Conservation (phyloP, 2,797 vertebrate genomes). For the Enteromius fasciolatus region DNA sequence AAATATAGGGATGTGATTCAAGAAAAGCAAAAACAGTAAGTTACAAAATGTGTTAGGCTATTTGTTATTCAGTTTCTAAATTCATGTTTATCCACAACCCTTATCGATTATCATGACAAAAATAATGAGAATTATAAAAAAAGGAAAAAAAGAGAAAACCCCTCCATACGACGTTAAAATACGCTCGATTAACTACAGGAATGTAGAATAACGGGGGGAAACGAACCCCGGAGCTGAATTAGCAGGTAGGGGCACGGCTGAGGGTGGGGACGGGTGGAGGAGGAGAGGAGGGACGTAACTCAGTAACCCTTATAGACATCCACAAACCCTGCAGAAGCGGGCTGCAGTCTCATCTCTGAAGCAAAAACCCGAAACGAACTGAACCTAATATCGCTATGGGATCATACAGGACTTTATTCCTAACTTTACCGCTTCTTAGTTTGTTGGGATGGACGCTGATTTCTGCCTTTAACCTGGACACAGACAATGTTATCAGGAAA, state of each 20-base stretch:
- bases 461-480: slow-evolving; percentile 82
- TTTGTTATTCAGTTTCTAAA: not conserved
- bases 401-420: slow-evolving; percentile 34
- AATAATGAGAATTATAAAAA: not conserved
- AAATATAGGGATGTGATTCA: not conserved
- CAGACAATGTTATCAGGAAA: slow-evolving; percentile 76
- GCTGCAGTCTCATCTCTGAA: not conserved
- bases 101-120: not conserved
- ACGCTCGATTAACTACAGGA: not conserved
- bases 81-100: not conserved
- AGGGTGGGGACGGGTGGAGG: slow-evolving; percentile 32
- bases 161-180: not conserved
- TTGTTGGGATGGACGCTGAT: slow-evolving; percentile 45
- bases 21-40: not conserved
- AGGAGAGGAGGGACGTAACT: slow-evolving; percentile 23
- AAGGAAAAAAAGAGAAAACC: too few relatives aligned
- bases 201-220: not conserved
- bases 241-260: slow-evolving; percentile 34
- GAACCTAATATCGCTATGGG: slow-evolving; percentile 46
- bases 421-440: slow-evolving; percentile 39
- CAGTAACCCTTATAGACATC: slow-evolving; percentile 19
- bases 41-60: not conserved
- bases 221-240: not conserved
- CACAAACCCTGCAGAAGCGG: slow-evolving; percentile 26
- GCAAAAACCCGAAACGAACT: slow-evolving; percentile 4